Evolutionary conservation across 2,797 vertebrate species (phyloP).

Genomic region (Hydrocynus forskahlii): DNA sequence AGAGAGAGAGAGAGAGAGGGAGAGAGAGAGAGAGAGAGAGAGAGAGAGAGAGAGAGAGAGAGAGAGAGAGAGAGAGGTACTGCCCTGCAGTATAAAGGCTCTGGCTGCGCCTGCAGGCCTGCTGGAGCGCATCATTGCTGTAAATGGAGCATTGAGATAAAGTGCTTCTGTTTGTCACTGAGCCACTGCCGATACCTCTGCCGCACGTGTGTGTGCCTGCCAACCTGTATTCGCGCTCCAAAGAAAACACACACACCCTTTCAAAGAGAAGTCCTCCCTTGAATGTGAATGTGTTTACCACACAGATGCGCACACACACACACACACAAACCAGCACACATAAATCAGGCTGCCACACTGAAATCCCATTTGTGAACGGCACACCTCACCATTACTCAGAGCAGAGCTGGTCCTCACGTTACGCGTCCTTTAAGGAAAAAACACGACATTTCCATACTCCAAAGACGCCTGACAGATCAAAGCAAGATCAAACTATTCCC

Average conservation of each 20-base stretch:
- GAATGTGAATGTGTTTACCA: not conserved
- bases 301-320: constrained; percentile 39
- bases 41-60: too few relatives aligned
- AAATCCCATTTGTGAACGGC: constrained; percentile 14
- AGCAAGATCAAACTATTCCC: not conserved
- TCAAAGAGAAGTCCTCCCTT: constrained; percentile 28
- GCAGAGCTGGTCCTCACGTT: not conserved
- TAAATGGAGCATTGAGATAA: constrained; percentile 73
- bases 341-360: constrained; percentile 33
- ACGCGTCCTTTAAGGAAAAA: not conserved
- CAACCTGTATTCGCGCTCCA: constrained; percentile 40
- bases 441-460: not conserved
- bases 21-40: too few relatives aligned
- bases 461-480: not conserved
- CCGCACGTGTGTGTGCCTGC: constrained; percentile 54
- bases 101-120: constrained; percentile 58
- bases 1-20: too few relatives aligned
- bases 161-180: constrained; percentile 65
- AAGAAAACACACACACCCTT: constrained; percentile 50
- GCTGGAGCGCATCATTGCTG: constrained; percentile 71
- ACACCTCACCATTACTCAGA: constrained; percentile 3
- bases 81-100: not conserved
- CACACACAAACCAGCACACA: not conserved
- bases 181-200: constrained; percentile 60
- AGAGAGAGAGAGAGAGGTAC: too few relatives aligned